Conservation (phyloP, 2,113 vertebrate genomes). For the Synodontis membranacea region DNA sequence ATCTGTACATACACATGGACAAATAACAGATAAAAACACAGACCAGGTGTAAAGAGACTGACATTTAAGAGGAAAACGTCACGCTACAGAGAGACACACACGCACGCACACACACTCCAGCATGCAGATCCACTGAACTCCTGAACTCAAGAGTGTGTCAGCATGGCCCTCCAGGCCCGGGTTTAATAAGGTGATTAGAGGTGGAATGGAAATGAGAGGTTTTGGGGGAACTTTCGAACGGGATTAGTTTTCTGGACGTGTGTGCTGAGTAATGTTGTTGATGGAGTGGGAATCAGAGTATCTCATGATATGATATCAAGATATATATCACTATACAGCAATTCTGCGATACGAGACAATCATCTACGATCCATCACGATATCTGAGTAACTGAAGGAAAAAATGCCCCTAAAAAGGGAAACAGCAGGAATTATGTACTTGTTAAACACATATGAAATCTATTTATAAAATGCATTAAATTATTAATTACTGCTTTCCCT, state of each 20-base stretch:
- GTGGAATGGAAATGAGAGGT: conserved; percentile 21
- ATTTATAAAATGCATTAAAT: too few relatives aligned
- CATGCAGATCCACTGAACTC: conserved; percentile 60
- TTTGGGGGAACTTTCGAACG: background rate
- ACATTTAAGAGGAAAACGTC: background rate
- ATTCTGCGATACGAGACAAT: too few relatives aligned
- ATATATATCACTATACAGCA: too few relatives aligned
- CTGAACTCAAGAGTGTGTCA: conserved; percentile 46
- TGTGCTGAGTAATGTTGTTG: background rate
- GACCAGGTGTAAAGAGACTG: conserved; percentile 2
- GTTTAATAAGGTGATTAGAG: background rate
- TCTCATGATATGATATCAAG: too few relatives aligned
- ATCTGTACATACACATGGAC: background rate
- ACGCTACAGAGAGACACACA: background rate
- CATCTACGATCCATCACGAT: too few relatives aligned
- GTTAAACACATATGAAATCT: too few relatives aligned
- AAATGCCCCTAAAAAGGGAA: too few relatives aligned
- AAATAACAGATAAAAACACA: conserved; percentile 20
- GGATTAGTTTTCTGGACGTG: background rate
- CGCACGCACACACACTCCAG: conserved; percentile 22
- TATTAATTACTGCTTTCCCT: too few relatives aligned
- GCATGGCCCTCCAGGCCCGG: background rate
- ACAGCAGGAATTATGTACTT: too few relatives aligned
- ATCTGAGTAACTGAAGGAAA: too few relatives aligned
- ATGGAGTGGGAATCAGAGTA: too few relatives aligned